phyloP scores from a whole-genome alignment of 2,888 invertebrate species.

The Hemicrepidius hirtus region DNA sequence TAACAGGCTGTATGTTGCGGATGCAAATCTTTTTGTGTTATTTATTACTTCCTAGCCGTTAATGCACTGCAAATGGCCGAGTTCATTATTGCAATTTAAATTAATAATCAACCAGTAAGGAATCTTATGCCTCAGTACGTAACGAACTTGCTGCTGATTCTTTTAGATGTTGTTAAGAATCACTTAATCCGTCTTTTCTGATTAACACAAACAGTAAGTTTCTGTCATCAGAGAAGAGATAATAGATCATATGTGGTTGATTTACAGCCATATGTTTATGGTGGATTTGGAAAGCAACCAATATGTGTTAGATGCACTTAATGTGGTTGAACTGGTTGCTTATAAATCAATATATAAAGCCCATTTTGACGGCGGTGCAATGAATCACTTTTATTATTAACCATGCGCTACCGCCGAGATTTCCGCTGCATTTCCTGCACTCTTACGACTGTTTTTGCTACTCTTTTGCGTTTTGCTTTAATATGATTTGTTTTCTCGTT shows the following conservation, averaged over 20 bases:
- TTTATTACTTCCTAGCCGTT: constrained; percentile 12
- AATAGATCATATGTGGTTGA: not conserved
- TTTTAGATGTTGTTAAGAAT: no score
- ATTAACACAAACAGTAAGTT: not conserved
- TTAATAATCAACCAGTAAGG: not conserved
- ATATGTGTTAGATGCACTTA: constrained; percentile 30
- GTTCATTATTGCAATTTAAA: constrained; percentile 25
- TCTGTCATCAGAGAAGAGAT: not conserved
- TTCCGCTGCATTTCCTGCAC: constrained; percentile 53
- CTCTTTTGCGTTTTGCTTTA: constrained; percentile 44
- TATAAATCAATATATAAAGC: constrained; percentile 46
- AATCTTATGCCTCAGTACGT: not conserved
- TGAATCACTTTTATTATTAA: constrained; percentile 54
- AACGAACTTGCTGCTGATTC: not conserved
- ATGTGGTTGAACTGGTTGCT: constrained; percentile 32
- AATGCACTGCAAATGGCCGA: constrained; percentile 13
- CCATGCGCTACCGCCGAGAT: constrained; percentile 45
- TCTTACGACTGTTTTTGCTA: constrained; percentile 47
- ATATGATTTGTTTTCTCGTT: constrained; percentile 55
- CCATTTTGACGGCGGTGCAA: constrained; percentile 40
- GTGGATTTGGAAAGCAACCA: constrained; percentile 24
- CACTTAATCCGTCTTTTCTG: not conserved
- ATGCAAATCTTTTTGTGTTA: constrained; percentile 5
- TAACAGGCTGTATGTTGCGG: not conserved
- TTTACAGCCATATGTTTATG: constrained; percentile 5